A percentile compares a stretch with the other conserved stretches of the same genome.
phyloP scores from a whole-genome alignment of 1,140 invertebrate genomes.

The Cataglyphis hispanica region DNA sequence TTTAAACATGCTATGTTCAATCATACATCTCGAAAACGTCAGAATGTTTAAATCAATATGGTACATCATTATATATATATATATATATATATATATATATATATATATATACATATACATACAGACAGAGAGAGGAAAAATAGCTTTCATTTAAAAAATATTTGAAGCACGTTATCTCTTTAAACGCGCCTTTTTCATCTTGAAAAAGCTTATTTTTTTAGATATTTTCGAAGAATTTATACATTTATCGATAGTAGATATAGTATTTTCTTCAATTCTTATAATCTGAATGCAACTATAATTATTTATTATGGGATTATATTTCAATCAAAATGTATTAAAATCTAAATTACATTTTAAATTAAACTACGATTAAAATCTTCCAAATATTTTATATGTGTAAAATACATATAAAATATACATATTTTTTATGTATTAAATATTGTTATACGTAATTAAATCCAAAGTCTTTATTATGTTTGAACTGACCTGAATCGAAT shows the following conservation, averaged over 20 bases:
- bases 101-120: too few relatives aligned
- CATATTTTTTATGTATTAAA: neutral
- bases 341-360: neutral
- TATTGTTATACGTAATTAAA: neutral
- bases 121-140: neutral
- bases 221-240: neutral
- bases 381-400: neutral
- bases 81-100: too few relatives aligned
- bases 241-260: too few relatives aligned
- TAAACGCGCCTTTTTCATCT: neutral
- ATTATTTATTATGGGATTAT: neutral
- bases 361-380: neutral
- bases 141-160: neutral
- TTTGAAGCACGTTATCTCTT: neutral
- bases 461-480: neutral
- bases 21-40: neutral
- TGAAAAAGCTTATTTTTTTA: neutral
- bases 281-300: too few relatives aligned
- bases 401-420: neutral
- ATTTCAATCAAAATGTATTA: neutral
- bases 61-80: neutral
- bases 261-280: too few relatives aligned
- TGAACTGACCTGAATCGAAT: neutral
- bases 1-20: neutral
- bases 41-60: conserved; percentile 3